Conservation (phyloP, 2,888 invertebrate species). For the Agrochola lota region DNA sequence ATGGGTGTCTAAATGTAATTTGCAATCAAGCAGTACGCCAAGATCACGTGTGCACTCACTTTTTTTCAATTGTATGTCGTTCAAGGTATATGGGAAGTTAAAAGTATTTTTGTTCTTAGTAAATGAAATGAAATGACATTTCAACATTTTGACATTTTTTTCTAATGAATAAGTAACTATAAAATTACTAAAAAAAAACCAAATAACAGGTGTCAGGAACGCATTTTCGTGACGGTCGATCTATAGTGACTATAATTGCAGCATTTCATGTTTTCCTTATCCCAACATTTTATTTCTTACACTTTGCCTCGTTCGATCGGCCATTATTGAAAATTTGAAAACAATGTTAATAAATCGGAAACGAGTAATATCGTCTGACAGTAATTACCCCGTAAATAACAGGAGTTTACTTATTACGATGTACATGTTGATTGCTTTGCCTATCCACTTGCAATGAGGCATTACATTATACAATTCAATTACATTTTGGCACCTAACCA, state of each 20-base stretch:
- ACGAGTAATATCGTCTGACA: conserved; percentile 27
- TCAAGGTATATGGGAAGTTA: too few species aligned
- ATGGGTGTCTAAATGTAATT: too few species aligned
- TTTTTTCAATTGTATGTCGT: too few species aligned
- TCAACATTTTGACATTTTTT: too few species aligned
- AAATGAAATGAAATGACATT: too few species aligned
- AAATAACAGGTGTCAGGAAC: too few species aligned
- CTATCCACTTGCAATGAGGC: conserved; percentile 34
- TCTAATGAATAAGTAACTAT: too few species aligned
- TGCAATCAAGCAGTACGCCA: too few species aligned
- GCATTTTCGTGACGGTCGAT: too few species aligned
- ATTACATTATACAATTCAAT: conserved; percentile 38
- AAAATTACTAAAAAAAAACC: too few species aligned
- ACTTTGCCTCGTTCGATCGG: neutral
- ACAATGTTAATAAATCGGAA: conserved; percentile 19
- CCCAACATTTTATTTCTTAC: neutral
- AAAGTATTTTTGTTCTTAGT: too few species aligned
- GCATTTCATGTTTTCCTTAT: neutral
- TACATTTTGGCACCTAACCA: conserved; percentile 19
- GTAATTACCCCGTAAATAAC: conserved; percentile 23
- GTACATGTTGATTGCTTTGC: conserved; percentile 16
- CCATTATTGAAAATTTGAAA: conserved; percentile 16
- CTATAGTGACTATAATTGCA: neutral
- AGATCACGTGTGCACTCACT: too few species aligned
- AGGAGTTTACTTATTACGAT: conserved; percentile 24